Base-by-base conservation (phyloP, 2,113 vertebrate genomes). In the Clarias batrachus region DNA sequence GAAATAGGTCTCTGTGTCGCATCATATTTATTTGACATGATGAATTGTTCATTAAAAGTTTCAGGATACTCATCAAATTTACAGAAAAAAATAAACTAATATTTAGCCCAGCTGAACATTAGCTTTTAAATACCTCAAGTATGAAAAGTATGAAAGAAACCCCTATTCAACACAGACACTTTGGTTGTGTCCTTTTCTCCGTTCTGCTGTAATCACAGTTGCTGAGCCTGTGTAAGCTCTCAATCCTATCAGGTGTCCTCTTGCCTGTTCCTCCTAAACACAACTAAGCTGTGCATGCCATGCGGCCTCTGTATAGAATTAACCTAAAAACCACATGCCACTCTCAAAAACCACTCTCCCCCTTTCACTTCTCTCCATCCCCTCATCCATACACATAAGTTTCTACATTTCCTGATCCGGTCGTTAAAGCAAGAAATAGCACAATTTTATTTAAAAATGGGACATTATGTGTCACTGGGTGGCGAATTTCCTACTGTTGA, bases 171-270 rank as follows among this genome's bases (percentile, higher is more conserved):
- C 12, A 25, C 13, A 56, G 48, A 56, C 25, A 56, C 52, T 8
- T 0, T 77, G 12, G 25, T 41, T 73, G 14, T 73, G 70, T 73
- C 30, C 30, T 37, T 25, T 52, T 21, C 13, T 23, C 21, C 52
- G 25, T 25, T 25, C 73, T 25, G 70, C 71, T 88, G 90, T 93
- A 92, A 93, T 94, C 93, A 89, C 62, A 90, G 86, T 62, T 87
- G 88, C 86, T 90, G 52, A 93, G 93, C 93, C 93, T 68, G 85
- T 90, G 90, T 89, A 87, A 89, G 81, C 85, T 86, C 79, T 89
- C 89, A 93, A 95, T 93, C 93, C 91, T 81, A 93, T 94, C 91
- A 93, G 89, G 91, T 87, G 84, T 92, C 89, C 89, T 87, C 84
- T 12, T 71, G 79, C 37, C 73, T 86, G 52, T 89, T 90, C 60